Base-by-base conservation (phyloP, 2,113 vertebrate species). In the Nothobranchius furzeri region DNA sequence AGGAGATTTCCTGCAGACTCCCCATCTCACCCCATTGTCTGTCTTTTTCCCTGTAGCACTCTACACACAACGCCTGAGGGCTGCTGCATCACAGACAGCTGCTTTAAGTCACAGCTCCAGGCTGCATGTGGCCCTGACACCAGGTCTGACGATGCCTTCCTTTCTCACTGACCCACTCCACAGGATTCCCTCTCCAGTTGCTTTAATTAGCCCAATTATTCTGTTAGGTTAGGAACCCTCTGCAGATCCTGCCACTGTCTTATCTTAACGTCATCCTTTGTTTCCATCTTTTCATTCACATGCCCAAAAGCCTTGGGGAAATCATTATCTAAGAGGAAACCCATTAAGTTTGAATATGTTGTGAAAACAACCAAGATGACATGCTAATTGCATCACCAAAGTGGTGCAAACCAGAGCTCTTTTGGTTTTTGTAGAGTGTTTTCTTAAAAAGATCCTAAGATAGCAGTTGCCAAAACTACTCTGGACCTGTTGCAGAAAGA, bases 241-340 rank as follows among this genome's bases (percentile, higher is more conserved):
- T 48, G 49, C 66, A 77, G 59, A 59, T 56, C 56, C 36, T 9
- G 47, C 53, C 54, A 53, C 63, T 70, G 76, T 79, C 82, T 76
- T 73, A 63, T 74, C 63, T 61, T 61, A 12, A 45, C 74, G 64
- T 82, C 66, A 12, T 66, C 71, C 30, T 53, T 42, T 12, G 25
- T 75, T 68, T 78, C 12, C 42, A 69, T 67, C 63, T 68, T 25
- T 60, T 37, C 35, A 49, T n/a, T 8, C 47, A 59, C 57, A 57
- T 62, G 7, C 17, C 24, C 7, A 75, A 86, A 70, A 70, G 69
- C 90, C 90, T 90, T 90, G 85, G 89, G 78, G 83, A 88, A 89
- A 82, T 73, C 78, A 88, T 90, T 83, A 88, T 88, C 75, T 79
- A 49, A 40, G 59, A 85, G 76, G 73, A 88, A 87, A 92, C 86